Percentiles rank a stretch among this genome's conserved stretches.
Conservation (phyloP, 2,888 invertebrate species). For the Rutpela maculata region DNA sequence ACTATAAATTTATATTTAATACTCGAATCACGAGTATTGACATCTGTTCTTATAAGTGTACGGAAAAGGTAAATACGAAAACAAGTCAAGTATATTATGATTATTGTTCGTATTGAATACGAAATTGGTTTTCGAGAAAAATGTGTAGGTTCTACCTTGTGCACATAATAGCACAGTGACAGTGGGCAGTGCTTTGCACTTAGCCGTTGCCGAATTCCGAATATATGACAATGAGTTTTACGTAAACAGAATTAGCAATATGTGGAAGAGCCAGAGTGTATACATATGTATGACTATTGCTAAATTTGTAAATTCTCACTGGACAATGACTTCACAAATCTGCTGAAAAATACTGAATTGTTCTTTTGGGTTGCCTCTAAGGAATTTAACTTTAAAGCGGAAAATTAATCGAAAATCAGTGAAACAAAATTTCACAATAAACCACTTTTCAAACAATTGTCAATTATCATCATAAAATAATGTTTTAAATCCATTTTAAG, state of each 20-base stretch:
- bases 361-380: too few relatives aligned
- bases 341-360: too few relatives aligned
- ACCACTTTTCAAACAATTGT: too few relatives aligned
- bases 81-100: background rate
- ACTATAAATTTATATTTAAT: background rate
- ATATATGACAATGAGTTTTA: background rate
- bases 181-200: background rate
- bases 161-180: background rate
- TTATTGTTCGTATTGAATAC: background rate
- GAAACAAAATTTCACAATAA: too few relatives aligned
- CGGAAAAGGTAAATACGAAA: constrained; percentile 6
- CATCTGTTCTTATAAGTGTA: background rate
- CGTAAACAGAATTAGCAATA: background rate
- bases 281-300: too few relatives aligned
- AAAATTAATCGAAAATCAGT: too few relatives aligned
- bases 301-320: too few relatives aligned
- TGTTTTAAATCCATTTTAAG: too few relatives aligned
- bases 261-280: background rate
- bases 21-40: constrained; percentile 7
- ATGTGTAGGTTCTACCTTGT: background rate
- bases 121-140: constrained; percentile 7
- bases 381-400: too few relatives aligned
- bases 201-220: background rate
- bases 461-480: too few relatives aligned
- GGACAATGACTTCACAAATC: too few relatives aligned